Conservation (phyloP, 2,113 vertebrate genomes). For the Pleuronectes platessa region DNA sequence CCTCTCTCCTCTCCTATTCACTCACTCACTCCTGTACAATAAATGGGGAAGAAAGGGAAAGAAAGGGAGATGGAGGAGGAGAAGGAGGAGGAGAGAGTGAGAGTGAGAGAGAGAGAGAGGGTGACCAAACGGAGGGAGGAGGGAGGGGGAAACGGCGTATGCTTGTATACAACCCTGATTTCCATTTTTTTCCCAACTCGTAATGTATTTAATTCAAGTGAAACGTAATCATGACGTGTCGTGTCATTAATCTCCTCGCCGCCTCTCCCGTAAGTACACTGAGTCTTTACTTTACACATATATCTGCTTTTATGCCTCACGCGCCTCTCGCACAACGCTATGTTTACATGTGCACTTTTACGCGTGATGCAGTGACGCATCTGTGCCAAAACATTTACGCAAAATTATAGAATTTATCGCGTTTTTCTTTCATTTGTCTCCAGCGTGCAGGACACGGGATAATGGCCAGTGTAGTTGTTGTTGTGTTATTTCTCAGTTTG, state of each 20-base stretch:
- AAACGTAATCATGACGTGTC: slow-evolving; percentile 90
- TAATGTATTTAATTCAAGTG: slow-evolving; percentile 91
- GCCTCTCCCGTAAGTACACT: slow-evolving; percentile 88
- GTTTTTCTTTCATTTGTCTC: too few relatives aligned
- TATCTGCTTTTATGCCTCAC: slow-evolving; percentile 41
- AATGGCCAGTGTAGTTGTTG: slow-evolving; percentile 59
- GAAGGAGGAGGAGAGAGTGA: slow-evolving; percentile 39
- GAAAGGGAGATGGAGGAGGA: slow-evolving; percentile 43
- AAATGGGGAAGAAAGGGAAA: slow-evolving; percentile 58
- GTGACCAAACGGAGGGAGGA: slow-evolving; percentile 81
- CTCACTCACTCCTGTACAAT: slow-evolving; percentile 82
- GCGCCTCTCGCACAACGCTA: neutral
- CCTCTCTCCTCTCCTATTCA: slow-evolving; percentile 67
- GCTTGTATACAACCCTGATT: slow-evolving; percentile 87
- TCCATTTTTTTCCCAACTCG: slow-evolving; percentile 87
- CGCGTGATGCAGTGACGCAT: slow-evolving; percentile 10
- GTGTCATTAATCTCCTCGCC: slow-evolving; percentile 88
- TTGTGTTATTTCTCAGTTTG: slow-evolving; percentile 14
- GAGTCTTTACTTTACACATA: slow-evolving; percentile 84
- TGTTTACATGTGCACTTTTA: slow-evolving; percentile 74
- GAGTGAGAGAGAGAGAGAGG: slow-evolving; percentile 54
- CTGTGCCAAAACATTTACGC: too few relatives aligned
- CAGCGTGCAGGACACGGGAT: slow-evolving; percentile 62
- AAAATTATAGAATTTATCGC: too few relatives aligned
- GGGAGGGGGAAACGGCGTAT: slow-evolving; percentile 84